Conservation (phyloP, 92 coral and sea anemone species). For the Isaurus tuberculatus region DNA sequence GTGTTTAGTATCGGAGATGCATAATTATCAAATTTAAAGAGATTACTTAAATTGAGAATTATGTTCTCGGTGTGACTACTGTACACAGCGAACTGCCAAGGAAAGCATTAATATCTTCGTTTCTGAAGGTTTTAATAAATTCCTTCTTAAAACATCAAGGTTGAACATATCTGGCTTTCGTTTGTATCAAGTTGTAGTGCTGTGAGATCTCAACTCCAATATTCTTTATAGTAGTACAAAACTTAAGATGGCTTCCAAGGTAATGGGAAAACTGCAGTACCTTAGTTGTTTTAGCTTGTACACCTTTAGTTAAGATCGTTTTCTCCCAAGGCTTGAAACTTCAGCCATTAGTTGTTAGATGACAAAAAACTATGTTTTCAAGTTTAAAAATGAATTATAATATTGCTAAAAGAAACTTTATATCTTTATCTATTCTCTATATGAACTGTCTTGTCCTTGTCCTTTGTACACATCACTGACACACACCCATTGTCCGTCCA, state of each 20-base stretch:
- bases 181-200: neutral
- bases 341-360: neutral
- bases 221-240: neutral
- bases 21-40: too few species aligned
- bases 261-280: neutral
- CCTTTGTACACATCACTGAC: slow-evolving; percentile 98
- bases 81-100: too few species aligned
- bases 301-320: neutral
- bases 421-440: slow-evolving; percentile 26
- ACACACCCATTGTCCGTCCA: slow-evolving; percentile 98
- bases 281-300: neutral
- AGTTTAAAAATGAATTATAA: slow-evolving; percentile 13
- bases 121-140: neutral
- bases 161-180: neutral
- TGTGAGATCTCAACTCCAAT: neutral
- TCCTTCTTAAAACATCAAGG: neutral
- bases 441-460: slow-evolving; percentile 86
- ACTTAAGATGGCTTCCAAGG: neutral
- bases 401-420: slow-evolving; percentile 5
- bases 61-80: too few species aligned
- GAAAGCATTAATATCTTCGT: too few species aligned
- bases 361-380: neutral
- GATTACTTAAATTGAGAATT: too few species aligned
- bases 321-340: neutral
- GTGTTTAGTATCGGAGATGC: too few species aligned